Conservation (phyloP, 2,113 vertebrate species). For the Ophthalmolycus amberensis region DNA sequence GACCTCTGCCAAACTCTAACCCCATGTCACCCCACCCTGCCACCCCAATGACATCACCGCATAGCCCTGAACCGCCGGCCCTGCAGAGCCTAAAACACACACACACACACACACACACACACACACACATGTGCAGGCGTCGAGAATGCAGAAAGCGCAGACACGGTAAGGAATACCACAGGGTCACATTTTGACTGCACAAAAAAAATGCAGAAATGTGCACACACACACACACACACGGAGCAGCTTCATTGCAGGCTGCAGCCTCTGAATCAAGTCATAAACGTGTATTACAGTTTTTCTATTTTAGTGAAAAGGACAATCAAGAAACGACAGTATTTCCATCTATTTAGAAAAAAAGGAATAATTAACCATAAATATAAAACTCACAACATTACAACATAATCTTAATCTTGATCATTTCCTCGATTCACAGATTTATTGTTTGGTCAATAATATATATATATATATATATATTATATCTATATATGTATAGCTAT, state of each 20-base stretch:
- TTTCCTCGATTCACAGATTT: not conserved
- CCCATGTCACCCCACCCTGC: constrained; percentile 68
- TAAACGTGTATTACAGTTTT: constrained; percentile 23
- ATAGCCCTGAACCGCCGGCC: constrained; percentile 42
- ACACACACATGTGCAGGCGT: constrained; percentile 1
- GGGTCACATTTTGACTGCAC: constrained; percentile 44
- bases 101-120: not conserved
- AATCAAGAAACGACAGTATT: not conserved
- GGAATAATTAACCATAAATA: no score
- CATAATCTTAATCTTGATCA: not conserved
- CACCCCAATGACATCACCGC: constrained; percentile 61
- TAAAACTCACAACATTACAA: not conserved
- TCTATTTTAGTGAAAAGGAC: not conserved
- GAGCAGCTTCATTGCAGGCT: constrained; percentile 14
- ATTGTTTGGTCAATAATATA: not conserved
- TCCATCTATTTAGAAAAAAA: no score
- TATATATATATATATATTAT: not conserved
- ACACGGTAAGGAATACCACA: constrained; percentile 25
- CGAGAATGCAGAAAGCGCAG: not conserved
- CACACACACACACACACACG: constrained; percentile 12
- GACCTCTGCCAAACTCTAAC: constrained; percentile 65
- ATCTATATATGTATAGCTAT: no score
- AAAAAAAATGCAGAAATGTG: constrained; percentile 36
- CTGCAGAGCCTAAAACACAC: constrained; percentile 21
- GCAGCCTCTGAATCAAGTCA: constrained; percentile 11